Percentiles rank a stretch among this genome's conserved stretches.
Evolutionary conservation across 2,797 vertebrate genomes (phyloP).

Genomic region (Sphaeramia orbicularis): DNA sequence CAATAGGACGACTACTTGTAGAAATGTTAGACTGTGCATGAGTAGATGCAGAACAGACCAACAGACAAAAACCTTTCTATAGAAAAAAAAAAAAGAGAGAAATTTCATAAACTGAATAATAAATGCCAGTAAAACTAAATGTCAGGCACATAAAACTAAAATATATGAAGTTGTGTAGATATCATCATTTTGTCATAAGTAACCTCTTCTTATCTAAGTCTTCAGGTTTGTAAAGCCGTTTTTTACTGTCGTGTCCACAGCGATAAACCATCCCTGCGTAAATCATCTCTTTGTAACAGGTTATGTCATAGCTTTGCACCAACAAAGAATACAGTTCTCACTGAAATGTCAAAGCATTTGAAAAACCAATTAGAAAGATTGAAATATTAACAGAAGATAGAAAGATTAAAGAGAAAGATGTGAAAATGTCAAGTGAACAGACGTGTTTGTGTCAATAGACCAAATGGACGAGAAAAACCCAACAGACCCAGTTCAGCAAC

Average conservation of each 20-base stretch:
- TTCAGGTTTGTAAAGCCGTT: conserved; percentile 19
- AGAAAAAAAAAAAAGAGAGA: no score
- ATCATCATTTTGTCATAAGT: not conserved
- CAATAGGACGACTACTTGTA: no score
- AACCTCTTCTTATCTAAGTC: conserved; percentile 32
- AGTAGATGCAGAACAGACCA: no score
- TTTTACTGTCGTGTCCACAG: conserved; percentile 16
- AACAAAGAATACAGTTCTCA: conserved; percentile 20
- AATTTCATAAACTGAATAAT: no score
- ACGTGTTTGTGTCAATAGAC: not conserved
- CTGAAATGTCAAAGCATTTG: conserved; percentile 36
- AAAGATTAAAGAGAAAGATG: not conserved
- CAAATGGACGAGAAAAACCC: not conserved
- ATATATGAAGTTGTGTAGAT: not conserved
- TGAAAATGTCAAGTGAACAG: conserved; percentile 19
- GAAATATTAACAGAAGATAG: not conserved
- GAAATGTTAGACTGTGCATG: no score
- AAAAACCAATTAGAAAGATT: not conserved
- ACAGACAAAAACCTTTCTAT: no score
- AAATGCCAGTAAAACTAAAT: not conserved
- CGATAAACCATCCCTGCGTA: conserved; percentile 18
- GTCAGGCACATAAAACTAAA: conserved; percentile 18
- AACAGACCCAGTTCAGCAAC: not conserved
- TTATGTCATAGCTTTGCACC: conserved; percentile 22
- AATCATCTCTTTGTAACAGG: conserved; percentile 21